Base-by-base conservation (phyloP, 2,113 vertebrate species). In the Synchiropus splendidus region DNA sequence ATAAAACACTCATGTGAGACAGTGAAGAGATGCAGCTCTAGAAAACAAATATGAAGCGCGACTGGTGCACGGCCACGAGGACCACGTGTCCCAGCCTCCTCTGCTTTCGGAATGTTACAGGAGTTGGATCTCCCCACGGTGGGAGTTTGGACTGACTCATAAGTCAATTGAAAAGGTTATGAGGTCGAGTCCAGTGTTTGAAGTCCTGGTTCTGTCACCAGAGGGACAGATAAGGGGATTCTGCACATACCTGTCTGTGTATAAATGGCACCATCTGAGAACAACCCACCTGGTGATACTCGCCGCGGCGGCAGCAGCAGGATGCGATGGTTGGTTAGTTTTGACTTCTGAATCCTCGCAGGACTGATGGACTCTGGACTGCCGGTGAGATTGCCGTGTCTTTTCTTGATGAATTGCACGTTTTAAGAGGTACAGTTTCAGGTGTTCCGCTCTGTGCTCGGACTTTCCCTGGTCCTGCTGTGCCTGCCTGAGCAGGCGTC, bases 171-270 rank as follows among this genome's bases (percentile, higher is more conserved):
- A 55, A 70, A 50, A 71, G 30, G 53, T 61, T 71, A 67, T 68
- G 62, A 49, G 56, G 51, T 54, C 2, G 54, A 50, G 42, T 42
- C 53, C 18, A 16, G 54, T 55, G 71, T 84, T 87, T 87, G 83
- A 85, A 82, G 83, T 84, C 62, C 62, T 39, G 1, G 43, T 55
- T 37, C 78, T 85, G 82, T 84, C 83, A 84, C 72, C 80, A 79
- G 63, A 49, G 42, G 48, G 49, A 64, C 61, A 58, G 81, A 85
- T 84, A 81, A 83, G 73, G 45, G 64, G 81, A 87, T 87, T 86
- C 84, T 86, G 80, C 81, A 80, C 84, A 87, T 87, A 83, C 83
- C 76, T 76, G 43, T 42, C 52, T 51, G 59, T 51, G 42, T 82
- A 84, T 83, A 85, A 83, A 85, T 69, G 63, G 60, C 58, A 55